Evolutionary conservation across 2,113 vertebrate genomes (phyloP).

Genomic region (Leptocoma aspasia): DNA sequence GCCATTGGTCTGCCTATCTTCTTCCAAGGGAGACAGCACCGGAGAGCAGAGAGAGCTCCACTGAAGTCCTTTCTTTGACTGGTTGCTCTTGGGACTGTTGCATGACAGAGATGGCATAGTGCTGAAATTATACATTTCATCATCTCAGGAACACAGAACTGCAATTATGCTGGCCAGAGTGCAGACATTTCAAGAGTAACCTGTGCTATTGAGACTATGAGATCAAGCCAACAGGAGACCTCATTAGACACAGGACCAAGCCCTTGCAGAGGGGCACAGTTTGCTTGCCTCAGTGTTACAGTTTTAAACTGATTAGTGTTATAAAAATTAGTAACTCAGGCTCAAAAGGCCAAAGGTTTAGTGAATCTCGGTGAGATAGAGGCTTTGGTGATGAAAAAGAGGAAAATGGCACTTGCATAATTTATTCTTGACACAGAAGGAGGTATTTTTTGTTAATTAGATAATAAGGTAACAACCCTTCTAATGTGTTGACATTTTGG

Average conservation of each 20-base stretch:
- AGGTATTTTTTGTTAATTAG: neutral
- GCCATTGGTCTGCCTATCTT: accelerated
- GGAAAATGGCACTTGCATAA: neutral
- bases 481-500: neutral
- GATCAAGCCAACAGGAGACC: neutral
- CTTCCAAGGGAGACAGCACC: neutral
- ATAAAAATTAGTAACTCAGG: neutral
- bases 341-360: neutral
- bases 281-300: neutral
- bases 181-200: neutral
- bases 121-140: neutral
- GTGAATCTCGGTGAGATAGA: neutral
- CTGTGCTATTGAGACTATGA: neutral
- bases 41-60: neutral
- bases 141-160: neutral
- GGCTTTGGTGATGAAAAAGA: neutral
- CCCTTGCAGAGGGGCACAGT: neutral
- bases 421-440: neutral
- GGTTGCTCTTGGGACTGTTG: neutral
- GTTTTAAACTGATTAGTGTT: neutral
- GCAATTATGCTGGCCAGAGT: neutral
- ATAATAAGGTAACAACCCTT: neutral
- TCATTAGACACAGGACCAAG: neutral
- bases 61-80: neutral
- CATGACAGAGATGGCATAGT: neutral